A percentile compares a stretch with the other conserved stretches of the same genome.
Conservation (phyloP, 1,140 invertebrate species). For the Drosophila nigrodunni region DNA sequence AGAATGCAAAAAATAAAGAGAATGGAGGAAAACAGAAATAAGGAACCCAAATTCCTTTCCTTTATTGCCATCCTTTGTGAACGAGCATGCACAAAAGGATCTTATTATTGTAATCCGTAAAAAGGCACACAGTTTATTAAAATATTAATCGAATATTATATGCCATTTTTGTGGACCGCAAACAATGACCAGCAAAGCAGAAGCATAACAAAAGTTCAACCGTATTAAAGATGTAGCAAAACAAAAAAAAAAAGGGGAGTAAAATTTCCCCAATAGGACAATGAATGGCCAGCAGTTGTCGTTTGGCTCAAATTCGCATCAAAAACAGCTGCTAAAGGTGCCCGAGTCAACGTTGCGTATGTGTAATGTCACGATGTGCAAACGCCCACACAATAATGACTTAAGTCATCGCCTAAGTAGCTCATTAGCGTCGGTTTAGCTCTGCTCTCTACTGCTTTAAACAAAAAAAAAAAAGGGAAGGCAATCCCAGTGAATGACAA, state of each 20-base stretch:
- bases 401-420: slow-evolving; percentile 79
- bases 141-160: slow-evolving; percentile 81
- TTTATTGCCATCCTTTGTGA: slow-evolving; percentile 33
- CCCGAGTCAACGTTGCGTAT: slow-evolving; percentile 59
- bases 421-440: slow-evolving; percentile 76
- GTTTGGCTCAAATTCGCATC: slow-evolving; percentile 16
- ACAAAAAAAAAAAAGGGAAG: background rate
- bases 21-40: slow-evolving; percentile 21
- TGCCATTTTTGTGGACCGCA: slow-evolving; percentile 50
- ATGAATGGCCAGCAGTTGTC: slow-evolving; percentile 14
- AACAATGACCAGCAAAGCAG: slow-evolving; percentile 41
- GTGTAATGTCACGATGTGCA: slow-evolving; percentile 71
- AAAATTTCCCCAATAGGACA: background rate
- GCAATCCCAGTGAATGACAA: slow-evolving; percentile 7
- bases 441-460: slow-evolving; percentile 54
- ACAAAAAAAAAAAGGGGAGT: slow-evolving; percentile 15
- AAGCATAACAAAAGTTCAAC: slow-evolving; percentile 8
- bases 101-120: slow-evolving; percentile 68
- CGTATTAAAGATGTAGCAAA: slow-evolving; percentile 50
- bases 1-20: slow-evolving; percentile 17
- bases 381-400: slow-evolving; percentile 67
- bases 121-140: slow-evolving; percentile 72
- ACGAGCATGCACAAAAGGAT: slow-evolving; percentile 58
- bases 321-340: slow-evolving; percentile 22
- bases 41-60: slow-evolving; percentile 15